Percentiles rank a stretch among this genome's conserved stretches.
Conservation (phyloP, 2,888 invertebrate genomes). For the Limnephilus auricula region DNA sequence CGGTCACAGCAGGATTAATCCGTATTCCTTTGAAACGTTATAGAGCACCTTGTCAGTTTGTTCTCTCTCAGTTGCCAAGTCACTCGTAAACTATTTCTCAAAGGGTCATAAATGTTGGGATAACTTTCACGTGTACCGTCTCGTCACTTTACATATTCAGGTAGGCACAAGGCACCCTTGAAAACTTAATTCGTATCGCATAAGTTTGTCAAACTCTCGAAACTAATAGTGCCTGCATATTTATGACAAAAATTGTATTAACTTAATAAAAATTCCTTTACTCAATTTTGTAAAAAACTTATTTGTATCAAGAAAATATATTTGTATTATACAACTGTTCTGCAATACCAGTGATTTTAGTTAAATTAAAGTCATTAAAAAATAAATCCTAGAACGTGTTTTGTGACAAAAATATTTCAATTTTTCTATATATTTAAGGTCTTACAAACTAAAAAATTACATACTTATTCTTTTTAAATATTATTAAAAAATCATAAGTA, state of each 20-base stretch:
- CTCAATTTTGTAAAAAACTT: no score
- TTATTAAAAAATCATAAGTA: no score
- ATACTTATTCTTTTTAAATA: no score
- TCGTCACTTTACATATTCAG: not conserved
- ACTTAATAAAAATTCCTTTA: not conserved
- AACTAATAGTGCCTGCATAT: not conserved
- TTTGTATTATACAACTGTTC: no score
- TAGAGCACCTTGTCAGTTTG: not conserved
- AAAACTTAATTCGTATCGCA: not conserved
- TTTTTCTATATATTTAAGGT: no score
- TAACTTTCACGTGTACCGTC: not conserved
- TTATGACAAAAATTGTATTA: not conserved
- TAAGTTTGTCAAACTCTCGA: not conserved
- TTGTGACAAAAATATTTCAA: no score
- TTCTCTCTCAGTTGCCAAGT: not conserved
- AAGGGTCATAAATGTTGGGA: not conserved
- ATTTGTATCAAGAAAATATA: no score
- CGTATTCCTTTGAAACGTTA: not conserved
- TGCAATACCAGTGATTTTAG: no score
- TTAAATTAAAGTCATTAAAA: no score
- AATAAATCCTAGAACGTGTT: no score
- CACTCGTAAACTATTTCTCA: not conserved
- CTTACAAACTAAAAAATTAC: no score
- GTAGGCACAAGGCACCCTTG: not conserved
- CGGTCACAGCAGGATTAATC: not conserved